Evolutionary conservation across 1,140 invertebrate species (phyloP).

Genomic region (Armadillidium nasatum): DNA sequence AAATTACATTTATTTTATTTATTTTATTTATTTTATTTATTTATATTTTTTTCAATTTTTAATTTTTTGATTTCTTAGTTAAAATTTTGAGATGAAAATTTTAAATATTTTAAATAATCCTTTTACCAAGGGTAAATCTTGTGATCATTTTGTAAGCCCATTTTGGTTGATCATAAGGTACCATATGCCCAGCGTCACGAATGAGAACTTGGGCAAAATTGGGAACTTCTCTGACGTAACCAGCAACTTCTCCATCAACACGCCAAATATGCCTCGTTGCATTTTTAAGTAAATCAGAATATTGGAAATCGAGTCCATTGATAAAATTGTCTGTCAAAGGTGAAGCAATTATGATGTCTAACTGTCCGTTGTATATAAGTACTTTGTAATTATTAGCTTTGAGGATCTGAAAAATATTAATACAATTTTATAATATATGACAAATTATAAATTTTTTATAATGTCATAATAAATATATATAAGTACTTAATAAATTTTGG

Average conservation of each 20-base stretch:
- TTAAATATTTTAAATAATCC: neutral
- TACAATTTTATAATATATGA: too few relatives aligned
- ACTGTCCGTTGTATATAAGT: slow-evolving; percentile 72
- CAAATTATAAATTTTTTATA: too few relatives aligned
- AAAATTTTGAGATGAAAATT: neutral
- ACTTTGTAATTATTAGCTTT: slow-evolving; percentile 36
- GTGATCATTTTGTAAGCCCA: slow-evolving; percentile 71
- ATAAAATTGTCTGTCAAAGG: slow-evolving; percentile 70
- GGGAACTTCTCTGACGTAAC: slow-evolving; percentile 66
- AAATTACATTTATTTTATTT: too few relatives aligned
- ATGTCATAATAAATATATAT: too few relatives aligned
- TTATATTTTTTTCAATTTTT: too few relatives aligned
- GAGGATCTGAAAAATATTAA: slow-evolving; percentile 20
- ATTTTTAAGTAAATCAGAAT: slow-evolving; percentile 60
- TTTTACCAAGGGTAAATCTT: slow-evolving; percentile 57
- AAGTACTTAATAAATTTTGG: too few relatives aligned
- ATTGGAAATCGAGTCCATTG: slow-evolving; percentile 61
- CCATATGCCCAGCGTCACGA: slow-evolving; percentile 76
- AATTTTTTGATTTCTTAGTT: too few relatives aligned
- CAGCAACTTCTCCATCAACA: slow-evolving; percentile 65
- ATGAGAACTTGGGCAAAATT: slow-evolving; percentile 75
- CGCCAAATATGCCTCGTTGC: slow-evolving; percentile 62
- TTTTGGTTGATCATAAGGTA: slow-evolving; percentile 72
- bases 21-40: too few relatives aligned
- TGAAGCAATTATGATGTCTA: slow-evolving; percentile 80